Base-by-base conservation (phyloP, 2,113 vertebrate genomes). In the Pelvicachromis taeniatus region DNA sequence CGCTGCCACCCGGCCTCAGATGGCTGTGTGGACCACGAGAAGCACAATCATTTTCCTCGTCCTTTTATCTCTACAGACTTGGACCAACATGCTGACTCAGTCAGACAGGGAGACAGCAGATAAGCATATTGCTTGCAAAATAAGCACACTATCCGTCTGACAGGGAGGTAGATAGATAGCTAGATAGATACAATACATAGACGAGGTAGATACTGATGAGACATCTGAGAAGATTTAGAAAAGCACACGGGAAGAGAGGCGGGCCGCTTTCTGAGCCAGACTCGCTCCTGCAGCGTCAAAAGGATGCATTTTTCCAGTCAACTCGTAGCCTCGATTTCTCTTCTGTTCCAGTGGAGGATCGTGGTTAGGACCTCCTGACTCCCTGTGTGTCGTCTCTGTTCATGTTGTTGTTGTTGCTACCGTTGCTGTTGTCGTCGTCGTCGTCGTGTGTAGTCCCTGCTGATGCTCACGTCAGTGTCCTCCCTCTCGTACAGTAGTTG, bases 31-130 rank as follows among this genome's bases (percentile, higher is more conserved):
- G 87, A 91, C 77, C 65, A 63, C 38, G 79, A 94, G 91, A 95
- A 94, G 94, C 94, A 95, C 94, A 95, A 94, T 91, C 82, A 61
- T 82, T 68, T 77, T 65, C 78, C 78, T 87, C 86, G 42, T 90
- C 85, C 68, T 89, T 88, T 89, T 63, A 85, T 91, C 87, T 85
- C 81, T 61, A 40, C 79, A 81, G 87, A 89, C 55, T 42, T 56
- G 65, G 59, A 81, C 84, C 59, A 84, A 91, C 86, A 79, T 4
- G 59, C 82, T 78, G 61, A 87, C 81, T 63, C 85, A 78, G 89
- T 86, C 89, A 56, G 81, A 83, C 73, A 84, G 84, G 59, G 68
- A 89, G 85, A 82, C 87, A 77, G 81, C 53, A 19, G 81, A 91
- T 78, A 83, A 89, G 90, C 84, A 91, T 83, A 91, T 90, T 82